Percentiles rank a stretch among this genome's conserved stretches.
Conservation (phyloP, 2,888 invertebrate species). For the Coleophora deauratella region DNA sequence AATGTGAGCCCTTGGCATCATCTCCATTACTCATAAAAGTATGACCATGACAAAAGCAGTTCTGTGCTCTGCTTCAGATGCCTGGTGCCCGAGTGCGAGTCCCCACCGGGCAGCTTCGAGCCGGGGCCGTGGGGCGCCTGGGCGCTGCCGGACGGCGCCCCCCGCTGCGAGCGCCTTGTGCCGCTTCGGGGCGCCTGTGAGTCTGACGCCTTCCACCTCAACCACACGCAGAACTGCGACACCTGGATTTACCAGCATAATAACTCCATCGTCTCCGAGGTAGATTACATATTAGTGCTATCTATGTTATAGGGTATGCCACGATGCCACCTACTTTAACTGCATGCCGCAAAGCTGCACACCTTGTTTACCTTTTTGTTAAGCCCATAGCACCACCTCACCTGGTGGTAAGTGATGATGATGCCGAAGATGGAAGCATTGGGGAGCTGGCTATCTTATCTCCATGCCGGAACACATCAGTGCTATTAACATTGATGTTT, state of each 20-base stretch:
- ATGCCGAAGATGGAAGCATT: no score
- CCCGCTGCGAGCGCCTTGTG: constrained; percentile 37
- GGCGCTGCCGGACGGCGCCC: constrained; percentile 43
- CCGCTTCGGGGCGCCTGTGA: constrained; percentile 32
- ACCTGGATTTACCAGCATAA: constrained; percentile 48
- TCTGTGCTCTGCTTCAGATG: constrained; percentile 38
- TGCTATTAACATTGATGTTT: no score
- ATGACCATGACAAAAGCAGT: no score
- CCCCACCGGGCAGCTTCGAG: constrained; percentile 28
- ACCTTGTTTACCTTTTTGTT: no score
- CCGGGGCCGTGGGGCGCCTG: constrained; percentile 46
- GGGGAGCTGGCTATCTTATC: no score
- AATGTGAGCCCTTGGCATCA: no score
- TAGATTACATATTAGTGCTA: constrained; percentile 16
- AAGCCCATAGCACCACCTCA: no score
- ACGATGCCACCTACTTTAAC: background rate
- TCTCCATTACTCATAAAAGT: no score
- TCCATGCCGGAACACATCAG: no score
- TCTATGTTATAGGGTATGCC: no score
- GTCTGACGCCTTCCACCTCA: constrained; percentile 35
- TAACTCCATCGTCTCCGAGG: constrained; percentile 53
- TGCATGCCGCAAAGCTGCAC: no score
- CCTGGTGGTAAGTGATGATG: no score
- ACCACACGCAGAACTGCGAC: constrained; percentile 36
- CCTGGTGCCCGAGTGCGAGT: constrained; percentile 58